A percentile compares a stretch with the other conserved stretches of the same genome.
These are phyloP conservation scores for Zaprionus nigranus DNA, from an alignment of 1,140 invertebrate species.

Conservation along the genomic window DNA sequence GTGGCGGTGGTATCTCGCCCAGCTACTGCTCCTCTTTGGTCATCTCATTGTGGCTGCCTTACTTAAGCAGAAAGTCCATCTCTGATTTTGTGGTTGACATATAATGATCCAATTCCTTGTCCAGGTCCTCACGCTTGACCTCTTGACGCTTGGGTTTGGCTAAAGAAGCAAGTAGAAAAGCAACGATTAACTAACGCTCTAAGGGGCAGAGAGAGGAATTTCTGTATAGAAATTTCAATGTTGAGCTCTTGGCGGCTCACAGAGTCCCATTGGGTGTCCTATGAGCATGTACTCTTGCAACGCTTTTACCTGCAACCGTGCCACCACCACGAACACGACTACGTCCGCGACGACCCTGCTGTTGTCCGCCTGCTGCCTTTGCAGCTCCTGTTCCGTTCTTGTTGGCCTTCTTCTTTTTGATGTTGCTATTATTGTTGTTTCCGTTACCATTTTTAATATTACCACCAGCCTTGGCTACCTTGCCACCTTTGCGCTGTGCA, in stretches of 20 bases:
- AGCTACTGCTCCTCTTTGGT: constrained; percentile 34
- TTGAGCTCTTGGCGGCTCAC: constrained; percentile 32
- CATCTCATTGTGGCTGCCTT: constrained; percentile 13
- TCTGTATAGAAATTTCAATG: constrained; percentile 18
- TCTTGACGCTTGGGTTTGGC: constrained; percentile 51
- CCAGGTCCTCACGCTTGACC: constrained; percentile 80
- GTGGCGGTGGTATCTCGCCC: constrained; percentile 43
- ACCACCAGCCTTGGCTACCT: constrained; percentile 46
- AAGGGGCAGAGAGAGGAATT: neutral
- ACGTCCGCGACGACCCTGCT: constrained; percentile 72
- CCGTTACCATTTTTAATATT: constrained; percentile 61
- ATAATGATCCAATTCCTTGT: constrained; percentile 82
- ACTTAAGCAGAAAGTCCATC: constrained; percentile 76
- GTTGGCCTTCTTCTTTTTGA: constrained; percentile 35
- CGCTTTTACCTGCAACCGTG: constrained; percentile 78
- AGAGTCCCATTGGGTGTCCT: constrained; percentile 21
- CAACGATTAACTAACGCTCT: constrained; percentile 11
- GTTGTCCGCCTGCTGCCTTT: constrained; percentile 36
- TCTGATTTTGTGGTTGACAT: constrained; percentile 83
- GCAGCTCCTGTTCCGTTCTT: constrained; percentile 32
- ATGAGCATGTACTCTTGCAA: constrained; percentile 47
- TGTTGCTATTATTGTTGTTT: constrained; percentile 42
- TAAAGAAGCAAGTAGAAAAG: constrained; percentile 18
- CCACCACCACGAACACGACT: constrained; percentile 74
- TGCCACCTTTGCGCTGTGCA: constrained; percentile 50